Percentiles rank a stretch among this genome's conserved stretches.
Conservation (phyloP, 2,113 vertebrate species). For the Phylloscopus trochilus region DNA sequence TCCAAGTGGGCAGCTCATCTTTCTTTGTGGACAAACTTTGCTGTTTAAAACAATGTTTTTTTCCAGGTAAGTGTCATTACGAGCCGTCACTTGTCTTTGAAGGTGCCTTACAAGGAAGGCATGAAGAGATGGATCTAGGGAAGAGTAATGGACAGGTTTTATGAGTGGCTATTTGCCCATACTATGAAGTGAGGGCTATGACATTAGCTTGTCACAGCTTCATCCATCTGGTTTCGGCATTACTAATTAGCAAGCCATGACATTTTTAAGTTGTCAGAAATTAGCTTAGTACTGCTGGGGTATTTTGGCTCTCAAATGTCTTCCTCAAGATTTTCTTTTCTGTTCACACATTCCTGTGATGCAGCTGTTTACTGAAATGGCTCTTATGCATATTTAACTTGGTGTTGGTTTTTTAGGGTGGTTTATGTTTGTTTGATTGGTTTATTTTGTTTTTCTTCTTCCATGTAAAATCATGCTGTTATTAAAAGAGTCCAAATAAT, state of each 20-base stretch:
- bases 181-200: not conserved
- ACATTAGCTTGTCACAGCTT: not conserved
- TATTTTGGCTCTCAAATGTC: fast-evolving
- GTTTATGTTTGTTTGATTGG: not conserved
- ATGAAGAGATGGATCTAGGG: not conserved
- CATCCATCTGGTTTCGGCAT: not conserved
- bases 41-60: not conserved
- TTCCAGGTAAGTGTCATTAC: not conserved
- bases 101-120: not conserved
- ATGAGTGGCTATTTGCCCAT: not conserved
- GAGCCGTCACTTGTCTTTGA: not conserved
- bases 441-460: not conserved
- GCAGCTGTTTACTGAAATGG: not conserved
- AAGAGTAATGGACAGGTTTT: not conserved
- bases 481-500: not conserved
- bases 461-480: not conserved
- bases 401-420: fast-evolving
- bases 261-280: not conserved
- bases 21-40: not conserved
- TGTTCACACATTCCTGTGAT: not conserved
- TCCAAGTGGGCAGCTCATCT: not conserved
- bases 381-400: not conserved
- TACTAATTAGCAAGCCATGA: not conserved
- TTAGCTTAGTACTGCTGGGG: fast-evolving
- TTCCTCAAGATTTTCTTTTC: not conserved